Evolutionary conservation across 1,140 invertebrate species (phyloP).

Genomic region (Meloidogyne exigua): DNA sequence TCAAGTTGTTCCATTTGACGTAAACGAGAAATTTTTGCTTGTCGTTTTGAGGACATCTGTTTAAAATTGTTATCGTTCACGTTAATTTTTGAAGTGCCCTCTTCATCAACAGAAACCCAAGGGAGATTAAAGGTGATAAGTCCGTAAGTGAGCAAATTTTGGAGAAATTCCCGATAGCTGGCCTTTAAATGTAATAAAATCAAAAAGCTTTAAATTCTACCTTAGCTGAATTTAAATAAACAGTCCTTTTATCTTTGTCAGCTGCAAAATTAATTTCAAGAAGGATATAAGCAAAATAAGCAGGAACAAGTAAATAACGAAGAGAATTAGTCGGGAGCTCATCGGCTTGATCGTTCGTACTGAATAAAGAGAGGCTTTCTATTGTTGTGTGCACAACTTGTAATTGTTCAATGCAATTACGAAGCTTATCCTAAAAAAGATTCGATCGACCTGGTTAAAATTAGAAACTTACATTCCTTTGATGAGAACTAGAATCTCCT

Average conservation of each 20-base stretch:
- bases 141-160: conserved; percentile 28
- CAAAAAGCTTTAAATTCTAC: conserved; percentile 19
- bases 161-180: conserved; percentile 34
- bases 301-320: conserved; percentile 35
- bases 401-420: conserved; percentile 27
- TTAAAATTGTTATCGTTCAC: neutral
- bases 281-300: conserved; percentile 37
- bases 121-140: conserved; percentile 40
- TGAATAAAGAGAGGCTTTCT: conserved; percentile 35
- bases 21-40: conserved; percentile 26
- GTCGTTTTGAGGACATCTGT: conserved; percentile 21
- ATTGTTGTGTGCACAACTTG: conserved; percentile 26
- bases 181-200: conserved; percentile 29
- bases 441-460: neutral
- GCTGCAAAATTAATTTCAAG: conserved; percentile 35
- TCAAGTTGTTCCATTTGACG: conserved; percentile 32
- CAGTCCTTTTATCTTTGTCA: conserved; percentile 22
- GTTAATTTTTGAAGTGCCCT: neutral
- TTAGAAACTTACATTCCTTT: conserved; percentile 14
- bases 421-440: conserved; percentile 25
- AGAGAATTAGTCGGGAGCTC: conserved; percentile 44
- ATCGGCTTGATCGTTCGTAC: conserved; percentile 37
- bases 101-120: conserved; percentile 29
- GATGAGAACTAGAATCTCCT: conserved; percentile 71
- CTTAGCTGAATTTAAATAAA: conserved; percentile 36